Evolutionary conservation across 2,888 invertebrate genomes (phyloP).

Genomic region (Halictus quadricinctus): DNA sequence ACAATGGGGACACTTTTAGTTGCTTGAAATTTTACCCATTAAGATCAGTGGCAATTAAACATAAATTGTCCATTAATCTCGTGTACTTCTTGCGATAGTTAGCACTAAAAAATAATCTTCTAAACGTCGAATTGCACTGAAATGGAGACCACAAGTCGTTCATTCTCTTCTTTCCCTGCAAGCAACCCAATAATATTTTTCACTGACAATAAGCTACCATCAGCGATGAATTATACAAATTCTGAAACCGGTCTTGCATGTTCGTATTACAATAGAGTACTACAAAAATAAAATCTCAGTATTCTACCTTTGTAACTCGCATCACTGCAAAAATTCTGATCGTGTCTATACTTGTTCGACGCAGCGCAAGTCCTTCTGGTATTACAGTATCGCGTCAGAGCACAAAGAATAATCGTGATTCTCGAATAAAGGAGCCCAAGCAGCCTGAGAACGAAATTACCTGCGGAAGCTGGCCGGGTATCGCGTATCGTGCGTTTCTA

Average conservation of each 20-base stretch:
- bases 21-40: too few relatives aligned
- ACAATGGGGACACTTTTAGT: too few relatives aligned
- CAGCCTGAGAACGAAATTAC: conserved; percentile 7
- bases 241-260: background rate
- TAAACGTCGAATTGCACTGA: too few relatives aligned
- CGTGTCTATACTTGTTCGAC: background rate
- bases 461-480: conserved; percentile 31
- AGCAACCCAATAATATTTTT: background rate
- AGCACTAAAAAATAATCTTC: too few relatives aligned
- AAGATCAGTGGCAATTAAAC: too few relatives aligned
- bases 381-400: background rate
- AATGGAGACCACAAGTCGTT: too few relatives aligned
- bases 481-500: conserved; percentile 59
- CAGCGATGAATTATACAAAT: background rate
- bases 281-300: background rate
- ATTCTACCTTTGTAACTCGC: background rate
- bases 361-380: background rate
- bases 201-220: background rate
- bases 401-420: conserved; percentile 1
- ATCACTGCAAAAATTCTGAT: background rate
- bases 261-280: background rate
- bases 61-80: too few relatives aligned
- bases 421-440: background rate
- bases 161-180: background rate
- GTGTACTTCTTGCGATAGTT: too few relatives aligned